Evolutionary conservation across 2,888 invertebrate genomes (phyloP), one percentile per base, ranked within the genome.

Genomic region (Heliconius cydno): DNA sequence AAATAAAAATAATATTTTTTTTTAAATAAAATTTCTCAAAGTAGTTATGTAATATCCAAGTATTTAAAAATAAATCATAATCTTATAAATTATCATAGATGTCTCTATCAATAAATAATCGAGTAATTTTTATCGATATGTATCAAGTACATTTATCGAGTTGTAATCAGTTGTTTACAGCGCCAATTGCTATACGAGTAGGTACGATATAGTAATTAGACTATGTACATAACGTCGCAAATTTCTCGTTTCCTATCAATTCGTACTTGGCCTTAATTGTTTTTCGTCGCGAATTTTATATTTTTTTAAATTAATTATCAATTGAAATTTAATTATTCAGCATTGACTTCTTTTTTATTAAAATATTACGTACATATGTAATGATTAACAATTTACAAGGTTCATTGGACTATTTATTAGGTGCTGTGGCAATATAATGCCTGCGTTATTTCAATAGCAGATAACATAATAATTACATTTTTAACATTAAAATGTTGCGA

Each of bases 201-300:
- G 5, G 28, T 60, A 60, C 60, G 28, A 28, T 65, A 30, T 15
- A 19, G 15, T n/a, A 73, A 73, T 34, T 73, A 73, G 15, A 2
- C 3, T 52, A n/a, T 7, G 22, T 60, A 66, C 60, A 38, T n/a
- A n/a, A n/a, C n/a, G n/a, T n/a, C n/a, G n/a, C 30, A 34, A 76
- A 75, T 66, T 75, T 78, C 41, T 71, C 25, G 25, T 71, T 60
- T 72, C 30, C 77, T 81, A 78, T 77, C 79, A 22, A n/a, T 73
- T 22, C 25, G 66, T 65, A 71, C 71, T 79, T 77, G 79, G 77
- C 75, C 79, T 75, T 77, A 77, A 81, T 77, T 75, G 77, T 63
- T 28, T 79, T 75, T 72, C 60, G 76, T 68, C 63, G 72, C n/a
- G 65, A 67, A 57, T 72, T 78, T 78, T n/a, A 4, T 10, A 10